Percentiles rank a stretch among this genome's conserved stretches.
Conservation (phyloP, 2,797 vertebrate genomes). For the Halcyon smyrnensis region DNA sequence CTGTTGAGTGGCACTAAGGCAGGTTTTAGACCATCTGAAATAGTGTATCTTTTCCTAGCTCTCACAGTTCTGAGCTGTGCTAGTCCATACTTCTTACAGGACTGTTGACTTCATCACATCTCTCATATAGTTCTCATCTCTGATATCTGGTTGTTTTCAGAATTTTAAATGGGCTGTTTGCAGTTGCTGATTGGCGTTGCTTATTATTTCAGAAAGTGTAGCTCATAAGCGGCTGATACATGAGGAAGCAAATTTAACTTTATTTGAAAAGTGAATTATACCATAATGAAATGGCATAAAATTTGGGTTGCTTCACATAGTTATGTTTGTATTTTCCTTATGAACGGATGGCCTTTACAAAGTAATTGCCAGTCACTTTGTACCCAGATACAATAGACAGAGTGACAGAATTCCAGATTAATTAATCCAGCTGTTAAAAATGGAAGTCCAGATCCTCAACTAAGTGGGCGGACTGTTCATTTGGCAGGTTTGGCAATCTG, state of each 20-base stretch:
- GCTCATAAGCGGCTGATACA: neutral
- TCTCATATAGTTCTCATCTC: neutral
- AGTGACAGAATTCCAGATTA: neutral
- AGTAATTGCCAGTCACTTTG: neutral
- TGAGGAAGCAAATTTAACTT: neutral
- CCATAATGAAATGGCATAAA: neutral
- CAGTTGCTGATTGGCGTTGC: neutral
- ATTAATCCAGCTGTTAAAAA: neutral
- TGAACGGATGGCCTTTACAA: neutral
- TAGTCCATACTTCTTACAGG: neutral
- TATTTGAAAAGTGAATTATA: neutral
- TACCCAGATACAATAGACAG: neutral
- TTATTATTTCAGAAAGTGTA: neutral
- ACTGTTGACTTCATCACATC: neutral
- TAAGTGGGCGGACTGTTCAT: neutral
- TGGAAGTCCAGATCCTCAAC: neutral
- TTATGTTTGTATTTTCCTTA: constrained; percentile 2
- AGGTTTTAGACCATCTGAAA: neutral
- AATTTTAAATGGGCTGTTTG: neutral
- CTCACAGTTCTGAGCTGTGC: neutral
- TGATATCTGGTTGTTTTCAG: neutral
- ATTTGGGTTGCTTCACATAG: neutral
- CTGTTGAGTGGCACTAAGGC: neutral
- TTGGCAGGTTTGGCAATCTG: neutral
- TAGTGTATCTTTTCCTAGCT: neutral